These are phyloP conservation scores for Cephus nigrinus DNA, from an alignment of 2,888 invertebrate genomes.

Conservation along the genomic window DNA sequence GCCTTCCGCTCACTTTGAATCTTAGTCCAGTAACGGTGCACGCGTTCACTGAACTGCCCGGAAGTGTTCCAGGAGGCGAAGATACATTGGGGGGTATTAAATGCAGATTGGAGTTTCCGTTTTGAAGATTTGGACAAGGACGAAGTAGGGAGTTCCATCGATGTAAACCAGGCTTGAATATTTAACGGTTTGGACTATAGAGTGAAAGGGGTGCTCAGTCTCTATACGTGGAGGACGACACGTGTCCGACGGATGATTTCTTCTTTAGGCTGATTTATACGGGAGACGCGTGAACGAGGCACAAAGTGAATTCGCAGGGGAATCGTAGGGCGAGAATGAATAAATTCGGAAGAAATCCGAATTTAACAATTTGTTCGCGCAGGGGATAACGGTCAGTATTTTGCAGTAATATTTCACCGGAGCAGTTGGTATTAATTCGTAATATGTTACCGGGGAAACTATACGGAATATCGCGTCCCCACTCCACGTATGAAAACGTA, in stretches of 20 bases:
- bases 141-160: neutral
- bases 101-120: neutral
- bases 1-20: neutral
- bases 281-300: neutral
- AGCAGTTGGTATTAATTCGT: slow-evolving; percentile 68
- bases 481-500: slow-evolving; percentile 10
- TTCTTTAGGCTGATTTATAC: neutral
- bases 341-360: slow-evolving; percentile 57
- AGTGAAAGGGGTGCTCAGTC: neutral
- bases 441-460: slow-evolving; percentile 66
- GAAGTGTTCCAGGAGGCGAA: neutral
- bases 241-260: neutral
- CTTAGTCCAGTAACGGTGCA: neutral
- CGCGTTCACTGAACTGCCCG: neutral
- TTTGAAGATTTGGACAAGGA: neutral
- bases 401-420: slow-evolving; percentile 67
- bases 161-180: neutral
- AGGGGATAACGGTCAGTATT: slow-evolving; percentile 65
- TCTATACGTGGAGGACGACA: neutral
- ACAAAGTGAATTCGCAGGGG: slow-evolving; percentile 18
- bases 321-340: slow-evolving; percentile 10
- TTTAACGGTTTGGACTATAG: neutral
- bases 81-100: neutral
- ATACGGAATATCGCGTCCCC: slow-evolving; percentile 50
- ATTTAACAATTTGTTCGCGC: slow-evolving; percentile 52